A percentile compares a stretch with the other conserved stretches of the same genome.
Evolutionary conservation across 2,888 invertebrate genomes (phyloP).

Genomic region (Cotesia congregata): DNA sequence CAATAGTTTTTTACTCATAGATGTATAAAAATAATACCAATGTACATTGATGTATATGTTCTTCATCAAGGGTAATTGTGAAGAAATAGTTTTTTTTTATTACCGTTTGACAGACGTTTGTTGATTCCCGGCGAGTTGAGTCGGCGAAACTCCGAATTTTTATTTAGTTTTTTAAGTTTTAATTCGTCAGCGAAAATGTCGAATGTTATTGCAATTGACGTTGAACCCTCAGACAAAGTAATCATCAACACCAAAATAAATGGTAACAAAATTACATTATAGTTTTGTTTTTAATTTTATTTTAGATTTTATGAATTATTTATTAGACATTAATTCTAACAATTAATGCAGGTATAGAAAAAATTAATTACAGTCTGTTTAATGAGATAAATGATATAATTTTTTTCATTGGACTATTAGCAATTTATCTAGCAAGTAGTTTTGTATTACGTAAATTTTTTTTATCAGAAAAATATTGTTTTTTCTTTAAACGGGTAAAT

Average conservation of each 20-base stretch:
- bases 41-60: neutral
- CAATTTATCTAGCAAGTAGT: no score
- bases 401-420: no score
- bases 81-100: neutral
- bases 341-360: no score
- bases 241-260: neutral
- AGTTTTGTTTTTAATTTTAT: no score
- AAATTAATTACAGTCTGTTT: no score
- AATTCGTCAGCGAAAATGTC: neutral
- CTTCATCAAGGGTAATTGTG: neutral
- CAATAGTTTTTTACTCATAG: neutral
- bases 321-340: no score
- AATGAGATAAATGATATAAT: no score
- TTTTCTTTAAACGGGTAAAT: no score
- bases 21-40: neutral
- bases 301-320: no score
- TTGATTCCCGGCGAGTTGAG: neutral
- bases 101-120: neutral
- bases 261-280: neutral
- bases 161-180: neutral
- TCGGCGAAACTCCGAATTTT: neutral
- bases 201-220: neutral
- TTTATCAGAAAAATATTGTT: no score
- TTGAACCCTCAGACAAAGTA: neutral
- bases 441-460: no score